phyloP scores from a whole-genome alignment of 2,888 invertebrate genomes.

The Lutraria lutraria region DNA sequence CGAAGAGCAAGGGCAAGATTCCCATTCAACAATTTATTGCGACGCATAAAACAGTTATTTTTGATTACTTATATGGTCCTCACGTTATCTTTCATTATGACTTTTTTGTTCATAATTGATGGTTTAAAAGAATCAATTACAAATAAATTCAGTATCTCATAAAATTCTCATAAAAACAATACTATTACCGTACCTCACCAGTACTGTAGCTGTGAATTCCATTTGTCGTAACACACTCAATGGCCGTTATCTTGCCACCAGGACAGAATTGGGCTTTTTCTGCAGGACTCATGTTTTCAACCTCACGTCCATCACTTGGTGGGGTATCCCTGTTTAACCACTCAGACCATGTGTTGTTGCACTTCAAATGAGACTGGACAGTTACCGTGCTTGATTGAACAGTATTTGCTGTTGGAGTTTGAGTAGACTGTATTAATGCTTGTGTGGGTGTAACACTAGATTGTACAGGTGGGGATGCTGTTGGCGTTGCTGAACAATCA shows the following conservation, averaged over 20 bases:
- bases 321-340: conserved; percentile 80
- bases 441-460: conserved; percentile 11
- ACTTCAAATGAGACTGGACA: conserved; percentile 23
- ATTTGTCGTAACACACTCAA: conserved; percentile 80
- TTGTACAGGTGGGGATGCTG: conserved; percentile 50
- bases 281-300: conserved; percentile 68
- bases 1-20: too few species aligned
- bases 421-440: neutral
- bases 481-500: conserved; percentile 64
- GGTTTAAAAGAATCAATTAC: too few species aligned
- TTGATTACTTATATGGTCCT: too few species aligned
- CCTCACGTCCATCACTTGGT: conserved; percentile 69
- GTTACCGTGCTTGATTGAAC: conserved; percentile 8
- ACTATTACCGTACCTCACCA: conserved; percentile 72
- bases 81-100: too few species aligned
- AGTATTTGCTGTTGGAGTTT: conserved; percentile 23
- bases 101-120: too few species aligned
- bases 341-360: conserved; percentile 69
- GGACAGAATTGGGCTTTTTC: conserved; percentile 75
- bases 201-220: conserved; percentile 72
- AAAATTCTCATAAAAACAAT: too few species aligned
- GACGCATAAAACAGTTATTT: too few species aligned
- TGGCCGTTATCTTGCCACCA: conserved; percentile 77
- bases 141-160: too few species aligned
- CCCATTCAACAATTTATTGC: too few species aligned